Evolutionary conservation across 1,140 invertebrate genomes (phyloP), one percentile per base, ranked within the genome.

Genomic region (Apis florea): DNA sequence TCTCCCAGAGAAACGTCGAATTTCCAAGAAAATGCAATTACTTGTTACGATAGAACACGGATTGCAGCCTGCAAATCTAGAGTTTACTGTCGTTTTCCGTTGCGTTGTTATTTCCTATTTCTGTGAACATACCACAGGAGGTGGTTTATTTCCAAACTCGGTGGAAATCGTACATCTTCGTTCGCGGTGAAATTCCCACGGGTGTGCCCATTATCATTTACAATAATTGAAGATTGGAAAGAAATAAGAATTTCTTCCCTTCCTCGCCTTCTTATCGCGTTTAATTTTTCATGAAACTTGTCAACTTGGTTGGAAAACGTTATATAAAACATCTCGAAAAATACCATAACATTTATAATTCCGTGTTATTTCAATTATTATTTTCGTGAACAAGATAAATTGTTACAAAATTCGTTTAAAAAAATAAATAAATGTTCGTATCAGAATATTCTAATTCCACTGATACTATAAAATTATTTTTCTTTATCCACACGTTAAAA

Each of bases 121-220:
- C 24, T 6, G 21, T 5, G 19, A 17, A 4, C 47, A 26, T 63
- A 17, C 31, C 56, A 19, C 21, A n/a, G 24, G 19, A 61, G 31
- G 21, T 59, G 31, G 21, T 59, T 15, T 15, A 15, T 40, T n/a
- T n/a, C 49, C 56, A 40, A 72, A 26, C 58, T 24, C 49, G 75
- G 19, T 13, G 13, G 47, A 53, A 61, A 73, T 64, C 69, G 69
- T 79, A 53, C 15, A 15, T 63, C 59, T 73, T 79, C 69, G 58
- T 72, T 72, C 69, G 6, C 26, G 19, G 15, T 71, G 59, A 63
- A 72, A 79, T 64, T 79, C 77, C 59, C 69, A 64, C 31, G 61
- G 47, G 61, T 8, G 21, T 58, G 61, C 24, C 71, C 40, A 67
- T 58, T 76, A 75, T 74, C 72, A 40, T 26, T 75, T 31, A 51